Conservation (phyloP, 2,113 vertebrate species). For the Oceanites oceanicus region DNA sequence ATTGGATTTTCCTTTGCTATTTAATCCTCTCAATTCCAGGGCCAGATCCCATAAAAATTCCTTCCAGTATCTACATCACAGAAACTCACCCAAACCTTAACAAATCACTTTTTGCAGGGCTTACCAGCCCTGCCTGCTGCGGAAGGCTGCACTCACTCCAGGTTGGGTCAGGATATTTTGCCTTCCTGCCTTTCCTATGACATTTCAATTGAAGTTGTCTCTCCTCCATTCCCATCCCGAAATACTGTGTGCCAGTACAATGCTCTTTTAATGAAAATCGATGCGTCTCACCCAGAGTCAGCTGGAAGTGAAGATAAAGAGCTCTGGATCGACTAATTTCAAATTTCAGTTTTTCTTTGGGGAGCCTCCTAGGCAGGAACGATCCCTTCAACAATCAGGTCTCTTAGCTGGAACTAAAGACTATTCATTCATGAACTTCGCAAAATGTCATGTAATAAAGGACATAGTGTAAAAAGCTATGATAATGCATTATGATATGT, state of each 20-base stretch:
- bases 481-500: neutral
- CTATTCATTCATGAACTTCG: neutral
- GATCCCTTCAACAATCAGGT: neutral
- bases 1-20: conserved; percentile 43
- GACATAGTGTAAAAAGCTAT: neutral
- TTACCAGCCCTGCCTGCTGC: conserved; percentile 44
- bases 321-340: neutral
- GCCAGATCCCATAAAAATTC: conserved; percentile 71
- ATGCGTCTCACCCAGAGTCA: neutral
- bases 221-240: neutral
- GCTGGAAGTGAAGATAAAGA: neutral
- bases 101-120: conserved; percentile 58
- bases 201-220: neutral
- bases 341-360: neutral
- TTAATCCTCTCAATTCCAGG: conserved; percentile 46
- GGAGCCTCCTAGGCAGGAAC: neutral
- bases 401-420: neutral
- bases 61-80: conserved; percentile 64
- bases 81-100: conserved; percentile 55
- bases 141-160: neutral
- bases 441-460: neutral
- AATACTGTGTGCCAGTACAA: neutral
- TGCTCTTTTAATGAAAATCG: fast-evolving
- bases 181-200: neutral
- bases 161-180: neutral